Evolutionary conservation across 2,797 vertebrate species (phyloP).

Genomic region (Lagodon rhomboides): DNA sequence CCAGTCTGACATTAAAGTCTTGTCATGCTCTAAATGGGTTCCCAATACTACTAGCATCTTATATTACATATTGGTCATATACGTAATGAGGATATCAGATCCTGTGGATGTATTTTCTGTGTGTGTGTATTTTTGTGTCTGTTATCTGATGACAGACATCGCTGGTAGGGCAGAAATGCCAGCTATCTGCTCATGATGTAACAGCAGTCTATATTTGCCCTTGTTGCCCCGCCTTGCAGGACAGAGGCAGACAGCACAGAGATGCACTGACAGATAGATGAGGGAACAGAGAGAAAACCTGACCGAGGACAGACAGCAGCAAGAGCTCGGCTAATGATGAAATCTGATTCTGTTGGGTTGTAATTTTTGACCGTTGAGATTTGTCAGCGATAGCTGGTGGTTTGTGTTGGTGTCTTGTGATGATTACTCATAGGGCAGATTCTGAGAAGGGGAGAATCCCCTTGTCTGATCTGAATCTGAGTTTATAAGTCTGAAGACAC

Average conservation of each 20-base stretch:
- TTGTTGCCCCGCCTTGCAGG: conserved; percentile 31
- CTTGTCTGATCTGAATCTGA: conserved; percentile 81
- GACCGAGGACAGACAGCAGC: conserved; percentile 1
- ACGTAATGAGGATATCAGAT: conserved; percentile 16
- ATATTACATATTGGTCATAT: neutral
- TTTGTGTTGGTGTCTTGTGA: conserved; percentile 86
- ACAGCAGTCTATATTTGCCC: conserved; percentile 74
- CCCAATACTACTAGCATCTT: neutral
- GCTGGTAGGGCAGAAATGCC: conserved; percentile 77
- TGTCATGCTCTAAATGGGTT: conserved; percentile 2
- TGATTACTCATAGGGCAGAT: conserved; percentile 98
- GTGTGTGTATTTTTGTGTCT: conserved; percentile 62
- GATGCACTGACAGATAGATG: conserved; percentile 37
- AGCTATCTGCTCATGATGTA: conserved; percentile 71
- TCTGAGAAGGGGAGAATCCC: conserved; percentile 88
- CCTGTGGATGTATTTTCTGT: conserved; percentile 26
- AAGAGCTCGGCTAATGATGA: neutral
- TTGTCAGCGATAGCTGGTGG: neutral
- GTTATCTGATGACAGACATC: conserved; percentile 71
- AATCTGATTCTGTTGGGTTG: conserved; percentile 19
- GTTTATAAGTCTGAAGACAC: conserved; percentile 79
- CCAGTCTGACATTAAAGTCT: neutral
- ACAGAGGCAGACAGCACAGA: conserved; percentile 35
- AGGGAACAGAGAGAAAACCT: conserved; percentile 14
- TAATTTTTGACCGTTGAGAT: conserved; percentile 18